A percentile compares a stretch with the other conserved stretches of the same genome.
phyloP scores from a whole-genome alignment of 1,140 invertebrate species.

The Diuraphis noxia region DNA sequence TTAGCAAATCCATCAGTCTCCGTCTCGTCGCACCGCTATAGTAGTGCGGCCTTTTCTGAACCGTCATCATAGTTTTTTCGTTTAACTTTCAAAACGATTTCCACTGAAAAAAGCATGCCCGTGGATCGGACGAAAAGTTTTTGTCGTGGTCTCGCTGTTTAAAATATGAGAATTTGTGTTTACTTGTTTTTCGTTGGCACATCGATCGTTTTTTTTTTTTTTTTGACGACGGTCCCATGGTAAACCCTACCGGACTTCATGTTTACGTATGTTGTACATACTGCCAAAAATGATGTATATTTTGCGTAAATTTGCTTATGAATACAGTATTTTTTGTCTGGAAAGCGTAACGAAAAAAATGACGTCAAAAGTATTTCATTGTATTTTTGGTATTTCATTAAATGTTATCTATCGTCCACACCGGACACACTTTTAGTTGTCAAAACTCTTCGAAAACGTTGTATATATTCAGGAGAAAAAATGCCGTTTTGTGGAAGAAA shows the following conservation, averaged over 20 bases:
- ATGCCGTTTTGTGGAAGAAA: not conserved
- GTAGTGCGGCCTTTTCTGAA: not conserved
- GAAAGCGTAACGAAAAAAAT: not conserved
- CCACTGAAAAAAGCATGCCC: not conserved
- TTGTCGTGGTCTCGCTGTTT: not conserved
- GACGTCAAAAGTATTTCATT: not conserved
- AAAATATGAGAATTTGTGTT: not conserved
- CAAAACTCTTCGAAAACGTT: not conserved
- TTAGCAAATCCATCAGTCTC: not conserved
- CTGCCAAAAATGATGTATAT: not conserved
- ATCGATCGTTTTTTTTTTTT: not conserved
- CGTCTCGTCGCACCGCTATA: not conserved
- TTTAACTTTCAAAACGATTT: not conserved
- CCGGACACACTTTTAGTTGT: conserved; percentile 43
- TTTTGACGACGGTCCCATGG: not conserved
- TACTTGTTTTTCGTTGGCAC: not conserved
- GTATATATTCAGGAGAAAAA: not conserved
- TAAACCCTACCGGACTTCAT: not conserved
- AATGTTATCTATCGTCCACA: conserved; percentile 27
- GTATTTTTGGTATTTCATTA: conserved; percentile 37
- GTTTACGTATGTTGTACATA: not conserved
- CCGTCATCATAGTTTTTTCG: not conserved
- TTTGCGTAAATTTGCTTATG: not conserved
- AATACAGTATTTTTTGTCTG: not conserved
- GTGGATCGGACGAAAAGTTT: not conserved